Conservation (phyloP, 2,888 invertebrate genomes). For the Polymixis flavicincta region DNA sequence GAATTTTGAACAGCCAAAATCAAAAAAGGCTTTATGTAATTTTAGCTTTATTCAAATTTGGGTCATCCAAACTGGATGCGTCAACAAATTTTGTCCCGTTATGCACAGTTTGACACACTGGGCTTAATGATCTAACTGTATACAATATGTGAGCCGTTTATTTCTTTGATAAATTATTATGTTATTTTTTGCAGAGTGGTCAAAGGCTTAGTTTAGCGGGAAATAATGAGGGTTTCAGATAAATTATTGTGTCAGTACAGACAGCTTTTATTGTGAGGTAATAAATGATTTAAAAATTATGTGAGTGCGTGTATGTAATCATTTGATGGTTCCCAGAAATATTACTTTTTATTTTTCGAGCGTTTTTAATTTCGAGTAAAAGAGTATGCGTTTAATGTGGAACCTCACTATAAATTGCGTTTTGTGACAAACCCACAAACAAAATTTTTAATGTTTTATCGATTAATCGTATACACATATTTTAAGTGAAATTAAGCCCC, state of each 20-base stretch:
- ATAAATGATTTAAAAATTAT: conserved; percentile 51
- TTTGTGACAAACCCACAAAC: background rate
- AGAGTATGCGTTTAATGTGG: conserved; percentile 7
- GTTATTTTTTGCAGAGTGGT: conserved; percentile 38
- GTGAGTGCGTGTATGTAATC: conserved; percentile 3
- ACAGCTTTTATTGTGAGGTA: conserved; percentile 34
- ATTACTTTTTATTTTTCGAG: background rate
- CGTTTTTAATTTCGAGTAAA: conserved; percentile 1
- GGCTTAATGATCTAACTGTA: conserved; percentile 66
- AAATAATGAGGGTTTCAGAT: conserved; percentile 37
- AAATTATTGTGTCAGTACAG: conserved; percentile 39
- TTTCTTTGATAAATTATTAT: conserved; percentile 44
- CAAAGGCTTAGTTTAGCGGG: conserved; percentile 26
- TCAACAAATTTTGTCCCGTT: conserved; percentile 60
- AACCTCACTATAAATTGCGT: background rate
- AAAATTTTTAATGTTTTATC: too few relatives aligned
- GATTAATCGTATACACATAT: background rate
- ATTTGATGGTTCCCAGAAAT: conserved; percentile 31
- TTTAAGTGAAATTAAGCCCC: background rate
- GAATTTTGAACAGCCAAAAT: conserved; percentile 51
- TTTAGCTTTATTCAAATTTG: conserved; percentile 62
- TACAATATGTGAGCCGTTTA: conserved; percentile 29
- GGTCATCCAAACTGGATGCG: conserved; percentile 63
- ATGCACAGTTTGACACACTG: conserved; percentile 64
- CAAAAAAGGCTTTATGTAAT: conserved; percentile 62